Evolutionary conservation across 2,888 invertebrate genomes (phyloP), one percentile per base, ranked within the genome.

Genomic region (Pyrrhosoma nymphula): DNA sequence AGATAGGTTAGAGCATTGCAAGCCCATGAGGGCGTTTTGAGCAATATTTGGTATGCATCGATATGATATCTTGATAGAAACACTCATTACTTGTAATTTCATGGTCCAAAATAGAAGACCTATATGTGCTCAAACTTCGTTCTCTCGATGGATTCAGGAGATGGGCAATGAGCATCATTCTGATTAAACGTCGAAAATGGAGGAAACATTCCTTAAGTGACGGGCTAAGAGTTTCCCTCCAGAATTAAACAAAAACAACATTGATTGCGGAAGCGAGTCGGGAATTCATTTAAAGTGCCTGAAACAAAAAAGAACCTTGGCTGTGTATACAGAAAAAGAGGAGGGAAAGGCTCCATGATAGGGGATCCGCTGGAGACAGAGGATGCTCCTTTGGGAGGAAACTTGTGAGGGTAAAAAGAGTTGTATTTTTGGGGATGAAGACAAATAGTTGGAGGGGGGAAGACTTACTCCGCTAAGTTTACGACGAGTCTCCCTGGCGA

Each of bases 341-440:
- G 60, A 60, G 20, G 20, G 16, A 14, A 60, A 60, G 60, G 60
- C 2, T 20, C 16, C 60, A 60, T 60, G 60, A 16, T n/a, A 69
- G n/a, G n/a, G 69, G n/a, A n/a, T 69, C 12, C n/a, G n/a, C 12
- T 26, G 69, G 69, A 20, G 60, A 14, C 60, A 14, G 60, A 20
- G 60, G 60, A 60, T 60, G 16, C 60, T 69, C 69, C 60, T 12
- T 23, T 6, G n/a, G n/a, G 69, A 69, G 69, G 69, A 26, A 69
- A 69, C 69, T n/a, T 69, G 69, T 1, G 60, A 60, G n/a, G 26
- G 69, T 10, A 60, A 20, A 69, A n/a, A n/a, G 69, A 69, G 69
- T n/a, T 69, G n/a, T n/a, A 69, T 69, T 69, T 69, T 69, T n/a
- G n/a, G 69, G n/a, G n/a, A 69, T 26, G 69, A 60, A 69, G 69